A percentile compares a stretch with the other conserved stretches of the same genome.
phyloP scores from a whole-genome alignment of 1,140 invertebrate genomes.

The Phenacoccus solenopsis region DNA sequence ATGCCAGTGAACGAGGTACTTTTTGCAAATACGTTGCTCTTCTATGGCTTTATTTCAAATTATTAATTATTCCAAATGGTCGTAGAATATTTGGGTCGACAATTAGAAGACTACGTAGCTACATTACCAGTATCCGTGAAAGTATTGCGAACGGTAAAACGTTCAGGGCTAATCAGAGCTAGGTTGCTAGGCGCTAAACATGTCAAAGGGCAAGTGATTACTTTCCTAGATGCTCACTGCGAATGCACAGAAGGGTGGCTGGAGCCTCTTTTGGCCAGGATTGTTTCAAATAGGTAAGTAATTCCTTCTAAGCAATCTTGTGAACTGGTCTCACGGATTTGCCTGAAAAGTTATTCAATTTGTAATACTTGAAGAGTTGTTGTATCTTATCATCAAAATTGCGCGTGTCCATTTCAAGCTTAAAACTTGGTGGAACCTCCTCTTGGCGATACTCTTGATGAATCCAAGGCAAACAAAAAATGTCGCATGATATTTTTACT shows the following conservation, averaged over 20 bases:
- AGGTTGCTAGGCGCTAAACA: conserved; percentile 80
- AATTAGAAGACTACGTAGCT: conserved; percentile 81
- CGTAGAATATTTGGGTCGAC: conserved; percentile 73
- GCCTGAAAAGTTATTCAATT: not conserved
- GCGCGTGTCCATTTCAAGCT: too few relatives aligned
- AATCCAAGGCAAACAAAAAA: too few relatives aligned
- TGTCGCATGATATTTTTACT: too few relatives aligned
- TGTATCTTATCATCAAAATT: too few relatives aligned
- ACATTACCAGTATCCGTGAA: conserved; percentile 68
- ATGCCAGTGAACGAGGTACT: conserved; percentile 81
- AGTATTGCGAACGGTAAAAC: conserved; percentile 72
- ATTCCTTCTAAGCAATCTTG: too few relatives aligned
- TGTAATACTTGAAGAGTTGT: not conserved
- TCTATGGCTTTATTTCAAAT: not conserved
- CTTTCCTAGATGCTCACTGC: conserved; percentile 93
- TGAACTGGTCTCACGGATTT: not conserved
- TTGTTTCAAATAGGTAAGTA: conserved; percentile 65
- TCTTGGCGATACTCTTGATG: too few relatives aligned
- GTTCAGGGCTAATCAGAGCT: conserved; percentile 87
- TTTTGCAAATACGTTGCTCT: not conserved
- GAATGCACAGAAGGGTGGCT: conserved; percentile 87
- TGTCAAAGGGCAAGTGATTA: conserved; percentile 86
- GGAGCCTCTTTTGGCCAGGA: conserved; percentile 76
- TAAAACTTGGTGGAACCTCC: too few relatives aligned
- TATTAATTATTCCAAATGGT: not conserved